Evolutionary conservation across 1,140 invertebrate species (phyloP).

Genomic region (Oncopodura yosiiana): DNA sequence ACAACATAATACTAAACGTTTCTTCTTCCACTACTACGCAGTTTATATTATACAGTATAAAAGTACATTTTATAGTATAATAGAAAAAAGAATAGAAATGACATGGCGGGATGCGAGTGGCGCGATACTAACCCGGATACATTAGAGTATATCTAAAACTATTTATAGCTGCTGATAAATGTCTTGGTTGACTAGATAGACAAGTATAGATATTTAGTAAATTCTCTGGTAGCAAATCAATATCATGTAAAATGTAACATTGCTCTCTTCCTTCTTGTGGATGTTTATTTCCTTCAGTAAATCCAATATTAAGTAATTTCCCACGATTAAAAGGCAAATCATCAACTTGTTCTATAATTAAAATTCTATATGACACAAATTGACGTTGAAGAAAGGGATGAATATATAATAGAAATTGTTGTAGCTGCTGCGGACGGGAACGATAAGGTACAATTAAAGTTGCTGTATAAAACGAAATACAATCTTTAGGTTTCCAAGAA

Average conservation of each 20-base stretch:
- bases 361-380: conserved; percentile 74
- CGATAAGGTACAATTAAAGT: conserved; percentile 83
- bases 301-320: conserved; percentile 87
- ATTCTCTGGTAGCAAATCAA: conserved; percentile 85
- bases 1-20: too few relatives aligned
- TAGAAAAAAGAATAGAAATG: too few relatives aligned
- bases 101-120: too few relatives aligned
- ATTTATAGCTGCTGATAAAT: too few relatives aligned
- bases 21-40: too few relatives aligned
- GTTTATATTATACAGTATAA: too few relatives aligned
- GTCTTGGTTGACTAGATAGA: conserved; percentile 41
- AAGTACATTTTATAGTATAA: too few relatives aligned
- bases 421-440: conserved; percentile 67
- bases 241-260: conserved; percentile 90
- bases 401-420: conserved; percentile 72
- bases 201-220: conserved; percentile 42
- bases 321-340: conserved; percentile 78
- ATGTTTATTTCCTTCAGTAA: conserved; percentile 54
- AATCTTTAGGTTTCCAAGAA: conserved; percentile 49
- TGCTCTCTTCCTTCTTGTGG: too few relatives aligned
- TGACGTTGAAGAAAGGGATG: conserved; percentile 81
- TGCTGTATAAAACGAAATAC: conserved; percentile 62
- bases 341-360: conserved; percentile 78
- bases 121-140: too few relatives aligned
- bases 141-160: too few relatives aligned